Percentiles rank a stretch among this genome's conserved stretches.
phyloP scores from a whole-genome alignment of 2,888 invertebrate genomes.

The Dusona sp. region DNA sequence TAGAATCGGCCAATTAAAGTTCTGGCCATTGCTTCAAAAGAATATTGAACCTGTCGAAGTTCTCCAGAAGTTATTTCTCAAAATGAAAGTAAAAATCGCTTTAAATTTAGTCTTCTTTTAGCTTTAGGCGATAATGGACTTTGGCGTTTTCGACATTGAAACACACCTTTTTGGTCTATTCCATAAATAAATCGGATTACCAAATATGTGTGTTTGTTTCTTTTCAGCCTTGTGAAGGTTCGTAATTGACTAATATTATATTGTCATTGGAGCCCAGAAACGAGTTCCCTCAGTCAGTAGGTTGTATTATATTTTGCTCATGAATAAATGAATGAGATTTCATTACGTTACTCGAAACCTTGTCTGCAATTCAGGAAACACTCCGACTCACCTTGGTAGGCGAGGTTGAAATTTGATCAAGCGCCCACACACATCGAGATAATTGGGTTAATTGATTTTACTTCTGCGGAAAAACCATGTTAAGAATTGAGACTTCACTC shows the following conservation, averaged over 20 bases:
- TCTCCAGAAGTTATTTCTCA: no score
- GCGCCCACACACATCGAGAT: neutral
- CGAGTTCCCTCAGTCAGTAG: no score
- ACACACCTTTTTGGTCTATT: neutral
- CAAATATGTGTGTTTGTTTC: neutral
- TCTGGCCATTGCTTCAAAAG: neutral
- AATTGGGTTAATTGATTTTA: neutral
- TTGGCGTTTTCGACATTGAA: no score
- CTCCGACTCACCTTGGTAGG: neutral
- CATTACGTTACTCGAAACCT: neutral
- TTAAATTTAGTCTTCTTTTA: no score
- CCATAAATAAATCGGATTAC: neutral
- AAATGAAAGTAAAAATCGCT: no score
- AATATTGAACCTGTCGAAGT: neutral
- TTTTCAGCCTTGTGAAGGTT: no score
- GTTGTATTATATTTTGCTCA: neutral
- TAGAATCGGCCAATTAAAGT: neutral
- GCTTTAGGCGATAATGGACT: no score
- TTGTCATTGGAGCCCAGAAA: neutral
- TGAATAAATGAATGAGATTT: constrained; percentile 4
- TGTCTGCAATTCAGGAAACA: neutral
- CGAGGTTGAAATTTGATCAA: neutral
- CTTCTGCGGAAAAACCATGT: neutral
- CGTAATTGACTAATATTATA: neutral
- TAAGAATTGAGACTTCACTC: neutral